Percentiles rank a stretch among this genome's conserved stretches.
phyloP scores from a whole-genome alignment of 2,113 vertebrate species.

The Peromyscus leucopus region DNA sequence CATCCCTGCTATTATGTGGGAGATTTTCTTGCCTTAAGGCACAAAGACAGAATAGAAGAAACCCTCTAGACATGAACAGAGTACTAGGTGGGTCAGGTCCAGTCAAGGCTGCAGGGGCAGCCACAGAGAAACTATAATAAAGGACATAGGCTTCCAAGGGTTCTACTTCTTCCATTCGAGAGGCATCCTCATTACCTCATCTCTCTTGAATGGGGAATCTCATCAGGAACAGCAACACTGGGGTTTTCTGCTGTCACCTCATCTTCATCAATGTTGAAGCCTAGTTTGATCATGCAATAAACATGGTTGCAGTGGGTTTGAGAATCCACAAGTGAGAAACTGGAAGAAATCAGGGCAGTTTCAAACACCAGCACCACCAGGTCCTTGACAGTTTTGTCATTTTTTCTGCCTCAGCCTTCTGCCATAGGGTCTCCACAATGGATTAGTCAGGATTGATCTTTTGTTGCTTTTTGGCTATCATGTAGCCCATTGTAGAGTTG shows the following conservation, averaged over 20 bases:
- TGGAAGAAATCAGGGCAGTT: too few relatives aligned
- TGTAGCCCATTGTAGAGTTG: too few relatives aligned
- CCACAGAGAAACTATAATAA: neutral
- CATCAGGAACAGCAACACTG: neutral
- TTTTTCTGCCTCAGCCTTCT: too few relatives aligned
- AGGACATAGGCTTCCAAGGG: neutral
- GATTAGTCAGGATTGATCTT: too few relatives aligned
- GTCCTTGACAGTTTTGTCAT: too few relatives aligned
- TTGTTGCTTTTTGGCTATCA: too few relatives aligned
- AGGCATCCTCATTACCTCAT: neutral
- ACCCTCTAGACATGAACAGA: neutral
- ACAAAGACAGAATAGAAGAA: neutral
- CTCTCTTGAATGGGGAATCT: neutral
- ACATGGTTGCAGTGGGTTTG: too few relatives aligned
- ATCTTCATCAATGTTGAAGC: too few relatives aligned
- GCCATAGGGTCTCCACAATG: too few relatives aligned
- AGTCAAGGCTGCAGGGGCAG: neutral
- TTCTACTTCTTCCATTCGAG: neutral
- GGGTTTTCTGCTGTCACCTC: neutral
- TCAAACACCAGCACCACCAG: too few relatives aligned
- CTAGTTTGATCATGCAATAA: too few relatives aligned
- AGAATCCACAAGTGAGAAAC: too few relatives aligned
- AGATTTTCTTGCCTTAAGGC: conserved; percentile 82
- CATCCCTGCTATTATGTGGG: neutral
- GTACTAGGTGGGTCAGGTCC: neutral